Evolutionary conservation across 2,888 invertebrate species (phyloP).

Genomic region (Lydus trimaculatus): DNA sequence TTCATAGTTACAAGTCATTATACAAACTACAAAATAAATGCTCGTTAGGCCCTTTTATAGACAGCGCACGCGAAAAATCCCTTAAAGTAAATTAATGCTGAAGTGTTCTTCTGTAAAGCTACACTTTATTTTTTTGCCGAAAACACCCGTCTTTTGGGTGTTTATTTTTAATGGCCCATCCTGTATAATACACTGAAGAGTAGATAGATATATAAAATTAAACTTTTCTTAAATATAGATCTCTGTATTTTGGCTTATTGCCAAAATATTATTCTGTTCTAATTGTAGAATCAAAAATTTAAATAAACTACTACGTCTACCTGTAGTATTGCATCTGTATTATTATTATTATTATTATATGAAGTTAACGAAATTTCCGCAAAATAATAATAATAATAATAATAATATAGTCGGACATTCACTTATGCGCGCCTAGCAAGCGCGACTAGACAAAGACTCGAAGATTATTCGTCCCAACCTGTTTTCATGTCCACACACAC

Average conservation of each 20-base stretch:
- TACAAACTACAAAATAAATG: too few species aligned
- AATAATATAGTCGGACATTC: neutral
- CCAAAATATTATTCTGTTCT: neutral
- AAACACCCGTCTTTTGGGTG: too few species aligned
- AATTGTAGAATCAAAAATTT: neutral
- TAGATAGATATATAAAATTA: neutral
- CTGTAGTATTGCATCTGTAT: neutral
- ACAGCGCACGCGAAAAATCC: too few species aligned
- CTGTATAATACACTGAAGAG: neutral
- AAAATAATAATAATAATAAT: neutral
- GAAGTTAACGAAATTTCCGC: neutral
- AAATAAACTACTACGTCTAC: neutral
- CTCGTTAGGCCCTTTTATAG: too few species aligned
- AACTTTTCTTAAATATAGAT: neutral
- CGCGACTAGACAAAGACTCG: conserved; percentile 7
- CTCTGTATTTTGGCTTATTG: conserved; percentile 1
- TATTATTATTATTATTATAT: too few species aligned
- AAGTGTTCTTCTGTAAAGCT: too few species aligned
- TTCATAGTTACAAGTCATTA: too few species aligned
- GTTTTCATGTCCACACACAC: neutral
- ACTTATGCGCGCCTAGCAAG: conserved; percentile 8
- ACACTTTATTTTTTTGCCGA: too few species aligned
- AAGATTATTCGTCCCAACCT: conserved; percentile 2
- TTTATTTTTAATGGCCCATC: too few species aligned
- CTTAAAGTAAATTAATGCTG: too few species aligned